Evolutionary conservation across 2,888 invertebrate genomes (phyloP).

Genomic region (Eumerus sabulonum): DNA sequence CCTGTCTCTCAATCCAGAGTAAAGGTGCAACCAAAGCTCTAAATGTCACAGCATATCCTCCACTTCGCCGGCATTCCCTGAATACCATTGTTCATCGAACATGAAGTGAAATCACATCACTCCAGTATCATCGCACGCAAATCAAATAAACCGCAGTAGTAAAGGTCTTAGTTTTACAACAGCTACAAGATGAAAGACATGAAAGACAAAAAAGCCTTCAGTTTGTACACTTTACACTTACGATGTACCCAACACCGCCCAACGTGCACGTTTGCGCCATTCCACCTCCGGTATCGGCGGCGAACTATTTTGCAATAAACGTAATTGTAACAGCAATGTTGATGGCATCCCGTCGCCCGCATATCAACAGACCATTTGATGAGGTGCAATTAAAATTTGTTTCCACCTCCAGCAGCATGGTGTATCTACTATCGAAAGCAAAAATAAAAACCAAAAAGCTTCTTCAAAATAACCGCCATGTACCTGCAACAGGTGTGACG

Average conservation of each 20-base stretch:
- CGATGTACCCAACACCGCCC: conserved; percentile 27
- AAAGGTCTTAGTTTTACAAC: conserved; percentile 61
- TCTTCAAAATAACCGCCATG: neutral
- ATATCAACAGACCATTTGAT: conserved; percentile 41
- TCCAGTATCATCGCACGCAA: conserved; percentile 42
- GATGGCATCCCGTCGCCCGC: neutral
- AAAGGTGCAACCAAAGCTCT: conserved; percentile 46
- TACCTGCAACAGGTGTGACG: no score
- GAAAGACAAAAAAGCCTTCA: neutral
- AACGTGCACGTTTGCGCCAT: conserved; percentile 8
- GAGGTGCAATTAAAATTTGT: conserved; percentile 58
- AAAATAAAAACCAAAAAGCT: conserved; percentile 12
- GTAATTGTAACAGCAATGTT: conserved; percentile 57
- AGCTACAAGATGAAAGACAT: neutral
- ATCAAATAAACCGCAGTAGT: conserved; percentile 32
- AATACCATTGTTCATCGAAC: conserved; percentile 37
- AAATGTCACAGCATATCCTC: conserved; percentile 48
- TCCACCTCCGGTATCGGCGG: conserved; percentile 15
- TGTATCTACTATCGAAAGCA: conserved; percentile 7
- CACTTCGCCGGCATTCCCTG: conserved; percentile 24
- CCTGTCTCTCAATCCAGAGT: neutral
- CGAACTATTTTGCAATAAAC: conserved; percentile 38
- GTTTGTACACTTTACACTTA: conserved; percentile 4
- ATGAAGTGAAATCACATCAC: conserved; percentile 34
- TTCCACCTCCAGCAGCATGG: conserved; percentile 30